These are phyloP conservation scores for Gallinago jamesoni DNA, from an alignment of 2,113 vertebrate species.

Conservation along the genomic window DNA sequence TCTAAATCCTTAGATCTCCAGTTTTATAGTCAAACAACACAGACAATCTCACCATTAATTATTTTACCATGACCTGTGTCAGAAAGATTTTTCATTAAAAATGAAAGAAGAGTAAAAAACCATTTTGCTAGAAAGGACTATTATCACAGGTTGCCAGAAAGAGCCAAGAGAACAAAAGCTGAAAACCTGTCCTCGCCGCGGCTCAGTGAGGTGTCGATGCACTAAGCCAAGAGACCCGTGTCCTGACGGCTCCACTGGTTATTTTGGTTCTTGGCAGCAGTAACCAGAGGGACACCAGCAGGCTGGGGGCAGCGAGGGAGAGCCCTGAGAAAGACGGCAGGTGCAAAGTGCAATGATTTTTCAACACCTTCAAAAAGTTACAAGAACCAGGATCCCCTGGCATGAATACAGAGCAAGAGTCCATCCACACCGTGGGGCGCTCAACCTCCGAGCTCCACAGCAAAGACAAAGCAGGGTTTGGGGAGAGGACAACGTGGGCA, in stretches of 20 bases:
- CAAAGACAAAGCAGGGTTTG: neutral
- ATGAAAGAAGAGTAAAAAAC: neutral
- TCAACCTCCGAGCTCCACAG: neutral
- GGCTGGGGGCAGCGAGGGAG: neutral
- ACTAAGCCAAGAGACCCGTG: neutral
- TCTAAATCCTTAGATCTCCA: neutral
- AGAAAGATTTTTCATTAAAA: neutral
- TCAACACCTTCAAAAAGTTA: neutral
- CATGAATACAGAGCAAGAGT: neutral
- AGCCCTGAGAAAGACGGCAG: neutral
- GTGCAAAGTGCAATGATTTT: neutral
- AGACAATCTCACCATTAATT: neutral
- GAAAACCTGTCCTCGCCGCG: neutral
- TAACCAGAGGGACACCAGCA: neutral
- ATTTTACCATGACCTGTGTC: neutral
- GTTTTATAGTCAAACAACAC: neutral
- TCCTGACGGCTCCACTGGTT: neutral
- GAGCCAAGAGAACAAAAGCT: neutral
- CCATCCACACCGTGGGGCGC: rapidly evolving
- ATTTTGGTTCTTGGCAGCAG: neutral
- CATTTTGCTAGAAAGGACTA: neutral
- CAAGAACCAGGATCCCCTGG: neutral
- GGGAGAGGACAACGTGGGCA: neutral
- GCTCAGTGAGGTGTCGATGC: neutral
- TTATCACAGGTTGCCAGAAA: neutral